Evolutionary conservation across 2,797 vertebrate species (phyloP).

Genomic region (Limnodromus scolopaceus): DNA sequence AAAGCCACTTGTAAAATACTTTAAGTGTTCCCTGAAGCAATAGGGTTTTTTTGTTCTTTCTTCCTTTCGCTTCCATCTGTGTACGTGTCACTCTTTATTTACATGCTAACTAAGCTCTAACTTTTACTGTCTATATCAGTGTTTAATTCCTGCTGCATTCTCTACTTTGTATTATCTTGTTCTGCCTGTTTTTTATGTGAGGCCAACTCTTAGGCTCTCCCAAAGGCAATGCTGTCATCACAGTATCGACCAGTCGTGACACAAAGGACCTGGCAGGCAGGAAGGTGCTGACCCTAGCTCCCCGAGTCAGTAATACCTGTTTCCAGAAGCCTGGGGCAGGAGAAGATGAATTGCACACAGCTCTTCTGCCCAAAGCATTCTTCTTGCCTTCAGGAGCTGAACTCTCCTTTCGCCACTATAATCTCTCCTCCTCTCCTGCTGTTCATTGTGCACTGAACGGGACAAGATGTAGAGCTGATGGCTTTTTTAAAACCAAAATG

Average conservation of each 20-base stretch:
- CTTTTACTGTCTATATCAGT: background rate
- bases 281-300: background rate
- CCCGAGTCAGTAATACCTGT: background rate
- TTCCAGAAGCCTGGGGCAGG: background rate
- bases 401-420: background rate
- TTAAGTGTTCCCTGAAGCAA: background rate
- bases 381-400: background rate
- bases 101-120: background rate
- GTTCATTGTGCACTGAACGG: background rate
- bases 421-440: background rate
- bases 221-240: background rate
- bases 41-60: background rate
- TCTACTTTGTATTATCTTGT: background rate
- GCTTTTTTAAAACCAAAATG: background rate
- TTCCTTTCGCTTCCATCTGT: background rate
- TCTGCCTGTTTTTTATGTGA: background rate
- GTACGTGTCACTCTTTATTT: background rate
- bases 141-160: background rate
- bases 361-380: background rate
- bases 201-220: background rate
- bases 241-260: background rate
- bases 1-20: background rate
- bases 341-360: background rate
- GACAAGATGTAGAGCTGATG: background rate
- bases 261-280: background rate